A percentile compares a stretch with the other conserved stretches of the same genome.
These are phyloP conservation scores for Aleadryas rufinucha DNA, from an alignment of 2,113 vertebrate species.

Conservation along the genomic window DNA sequence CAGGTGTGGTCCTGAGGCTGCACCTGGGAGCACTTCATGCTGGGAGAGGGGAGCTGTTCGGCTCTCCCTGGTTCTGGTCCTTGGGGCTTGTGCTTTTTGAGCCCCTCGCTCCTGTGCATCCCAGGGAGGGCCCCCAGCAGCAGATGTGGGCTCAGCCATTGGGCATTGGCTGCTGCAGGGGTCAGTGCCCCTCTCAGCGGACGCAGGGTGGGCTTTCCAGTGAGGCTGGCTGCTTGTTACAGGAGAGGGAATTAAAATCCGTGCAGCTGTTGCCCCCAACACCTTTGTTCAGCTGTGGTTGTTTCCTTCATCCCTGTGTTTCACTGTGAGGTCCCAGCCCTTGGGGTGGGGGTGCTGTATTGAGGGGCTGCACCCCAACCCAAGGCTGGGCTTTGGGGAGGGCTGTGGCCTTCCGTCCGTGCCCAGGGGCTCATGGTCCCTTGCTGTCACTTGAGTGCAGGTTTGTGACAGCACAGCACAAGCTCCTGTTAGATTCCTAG, in stretches of 20 bases:
- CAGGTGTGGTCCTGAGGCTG: background rate
- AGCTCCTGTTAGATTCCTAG: background rate
- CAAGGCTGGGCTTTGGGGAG: background rate
- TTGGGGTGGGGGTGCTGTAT: background rate
- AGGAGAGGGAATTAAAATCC: accelerated
- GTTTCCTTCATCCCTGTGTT: background rate
- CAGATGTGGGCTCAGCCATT: background rate
- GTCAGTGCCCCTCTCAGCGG: background rate
- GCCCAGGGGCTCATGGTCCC: accelerated
- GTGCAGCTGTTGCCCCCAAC: accelerated
- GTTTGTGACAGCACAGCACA: background rate
- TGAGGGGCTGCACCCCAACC: background rate
- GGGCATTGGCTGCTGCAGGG: background rate
- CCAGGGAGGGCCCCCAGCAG: background rate
- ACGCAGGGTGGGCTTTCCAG: accelerated
- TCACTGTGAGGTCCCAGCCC: accelerated
- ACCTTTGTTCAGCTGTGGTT: background rate
- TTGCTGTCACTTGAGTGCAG: accelerated
- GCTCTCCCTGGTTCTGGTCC: accelerated
- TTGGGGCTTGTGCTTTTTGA: background rate
- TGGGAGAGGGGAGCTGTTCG: background rate
- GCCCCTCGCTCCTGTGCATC: accelerated
- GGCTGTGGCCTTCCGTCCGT: accelerated
- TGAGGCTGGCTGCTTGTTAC: background rate
- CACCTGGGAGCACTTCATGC: background rate